Base-by-base conservation (phyloP, 2,113 vertebrate genomes). In the Gymnogyps californianus region DNA sequence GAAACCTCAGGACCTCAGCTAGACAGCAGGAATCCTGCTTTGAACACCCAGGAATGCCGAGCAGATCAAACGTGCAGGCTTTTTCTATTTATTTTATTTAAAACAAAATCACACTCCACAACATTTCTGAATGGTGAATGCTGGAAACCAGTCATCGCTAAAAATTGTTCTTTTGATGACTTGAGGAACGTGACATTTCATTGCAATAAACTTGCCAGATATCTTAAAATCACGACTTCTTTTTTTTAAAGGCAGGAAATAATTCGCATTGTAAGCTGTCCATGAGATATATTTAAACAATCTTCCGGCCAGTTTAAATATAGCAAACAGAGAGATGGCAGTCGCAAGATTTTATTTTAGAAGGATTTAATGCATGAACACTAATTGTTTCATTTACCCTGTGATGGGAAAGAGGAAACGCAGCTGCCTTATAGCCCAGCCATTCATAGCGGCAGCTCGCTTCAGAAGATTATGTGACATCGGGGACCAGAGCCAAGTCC, bases 261-360 rank as follows among this genome's bases (percentile, higher is more conserved):
- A 88, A 96, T 85, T 88, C 6, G 17, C 77, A 66, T 54, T 89
- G 90, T 92, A 93, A 97, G 96, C 87, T 75, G 76, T 90, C 81
- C 78, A 52, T 32, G 47, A 90, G 67, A 87, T 87, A 65, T 49
- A 94, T 83, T 94, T 94, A 93, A 93, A 88, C 89, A 82, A 58
- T 71, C 74, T 93, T 83, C 62, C n/a, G 40, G 87, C n/a, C 91
- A 77, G 89, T 74, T 95, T 87, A 74, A 91, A 96, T 71, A 90
- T 8, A 96, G 89, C 75, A 69, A 67, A 79, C 12, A 20, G 71
- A 51, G 44, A 51, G 38, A 78, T 16, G 51, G 82, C 78, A 89
- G 75, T 25, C 11, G 4, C 13, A 4, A 66, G 91, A 64, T 83
- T 96, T 93, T 58, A 71, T 86, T 89, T 89, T 31, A 34, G 70